Evolutionary conservation across 2,113 vertebrate genomes (phyloP).

Genomic region (Austrofundulus limnaeus): DNA sequence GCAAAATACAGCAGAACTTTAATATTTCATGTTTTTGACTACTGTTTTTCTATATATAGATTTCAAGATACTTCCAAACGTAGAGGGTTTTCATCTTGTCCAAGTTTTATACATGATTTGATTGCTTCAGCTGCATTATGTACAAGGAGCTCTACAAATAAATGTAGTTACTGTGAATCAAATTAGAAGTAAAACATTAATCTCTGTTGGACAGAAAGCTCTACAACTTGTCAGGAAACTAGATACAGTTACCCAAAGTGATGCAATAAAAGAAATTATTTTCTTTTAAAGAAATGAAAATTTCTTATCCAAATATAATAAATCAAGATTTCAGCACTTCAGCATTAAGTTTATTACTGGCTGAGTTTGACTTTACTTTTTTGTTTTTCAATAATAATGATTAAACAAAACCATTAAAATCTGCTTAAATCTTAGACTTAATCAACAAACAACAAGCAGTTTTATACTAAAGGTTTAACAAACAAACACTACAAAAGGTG

Average conservation of each 20-base stretch:
- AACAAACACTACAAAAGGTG: conserved; percentile 80
- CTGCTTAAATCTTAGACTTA: too few species aligned
- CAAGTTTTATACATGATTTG: conserved; percentile 19
- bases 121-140: conserved; percentile 13
- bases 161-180: conserved; percentile 39
- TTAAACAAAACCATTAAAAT: neutral
- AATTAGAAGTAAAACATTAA: conserved; percentile 41
- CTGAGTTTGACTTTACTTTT: neutral
- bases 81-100: conserved; percentile 10
- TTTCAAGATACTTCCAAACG: conserved; percentile 9
- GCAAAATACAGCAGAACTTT: neutral
- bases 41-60: neutral
- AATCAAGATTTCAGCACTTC: conserved; percentile 48
- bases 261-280: conserved; percentile 14
- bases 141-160: conserved; percentile 29
- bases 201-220: conserved; percentile 19
- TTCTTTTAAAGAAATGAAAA: conserved; percentile 27
- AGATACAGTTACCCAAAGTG: neutral
- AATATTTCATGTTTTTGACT: neutral
- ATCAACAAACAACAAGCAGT: neutral
- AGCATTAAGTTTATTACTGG: conserved; percentile 34
- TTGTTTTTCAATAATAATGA: conserved; percentile 5
- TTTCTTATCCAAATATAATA: conserved; percentile 23
- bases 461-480: conserved; percentile 43
- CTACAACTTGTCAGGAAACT: neutral